These are phyloP conservation scores for Steinernema feltiae DNA, from an alignment of 1,140 invertebrate species.

Conservation along the genomic window DNA sequence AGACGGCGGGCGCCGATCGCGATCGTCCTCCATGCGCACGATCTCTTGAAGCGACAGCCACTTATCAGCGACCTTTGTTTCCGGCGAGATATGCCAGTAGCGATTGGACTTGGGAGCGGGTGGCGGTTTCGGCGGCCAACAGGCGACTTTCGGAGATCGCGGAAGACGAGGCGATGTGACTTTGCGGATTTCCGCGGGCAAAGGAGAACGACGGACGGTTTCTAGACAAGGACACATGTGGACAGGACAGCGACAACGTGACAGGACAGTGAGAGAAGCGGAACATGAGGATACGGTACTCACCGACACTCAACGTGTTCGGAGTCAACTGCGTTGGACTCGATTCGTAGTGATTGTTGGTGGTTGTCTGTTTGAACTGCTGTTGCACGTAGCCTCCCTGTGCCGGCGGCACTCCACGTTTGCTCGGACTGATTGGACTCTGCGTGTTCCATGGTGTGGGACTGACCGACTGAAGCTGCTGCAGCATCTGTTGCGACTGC, in stretches of 20 bases:
- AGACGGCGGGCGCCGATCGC: not conserved
- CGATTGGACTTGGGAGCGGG: not conserved
- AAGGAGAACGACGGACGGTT: conserved; percentile 3
- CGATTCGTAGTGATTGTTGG: not conserved
- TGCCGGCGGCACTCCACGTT: conserved; percentile 7
- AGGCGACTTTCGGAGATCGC: not conserved
- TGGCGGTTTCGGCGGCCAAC: not conserved
- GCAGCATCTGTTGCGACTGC: no score
- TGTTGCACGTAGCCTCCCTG: not conserved
- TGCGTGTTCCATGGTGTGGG: conserved; percentile 11
- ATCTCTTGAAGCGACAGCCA: not conserved
- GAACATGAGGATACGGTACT: not conserved
- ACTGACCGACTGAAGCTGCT: not conserved
- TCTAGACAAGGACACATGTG: not conserved
- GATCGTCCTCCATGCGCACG: not conserved
- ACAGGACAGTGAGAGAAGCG: not conserved
- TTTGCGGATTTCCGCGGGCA: not conserved
- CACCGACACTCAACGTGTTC: not conserved
- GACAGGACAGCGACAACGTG: not conserved
- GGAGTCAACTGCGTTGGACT: not conserved
- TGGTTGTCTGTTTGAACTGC: not conserved
- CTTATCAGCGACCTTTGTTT: conserved; percentile 2
- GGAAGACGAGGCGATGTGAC: not conserved
- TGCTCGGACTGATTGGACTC: conserved; percentile 21
- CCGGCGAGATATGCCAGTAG: not conserved